Evolutionary conservation across 2,797 vertebrate species (phyloP), one percentile per base, ranked within the genome.

Genomic region (Schizothorax lantsangensis): DNA sequence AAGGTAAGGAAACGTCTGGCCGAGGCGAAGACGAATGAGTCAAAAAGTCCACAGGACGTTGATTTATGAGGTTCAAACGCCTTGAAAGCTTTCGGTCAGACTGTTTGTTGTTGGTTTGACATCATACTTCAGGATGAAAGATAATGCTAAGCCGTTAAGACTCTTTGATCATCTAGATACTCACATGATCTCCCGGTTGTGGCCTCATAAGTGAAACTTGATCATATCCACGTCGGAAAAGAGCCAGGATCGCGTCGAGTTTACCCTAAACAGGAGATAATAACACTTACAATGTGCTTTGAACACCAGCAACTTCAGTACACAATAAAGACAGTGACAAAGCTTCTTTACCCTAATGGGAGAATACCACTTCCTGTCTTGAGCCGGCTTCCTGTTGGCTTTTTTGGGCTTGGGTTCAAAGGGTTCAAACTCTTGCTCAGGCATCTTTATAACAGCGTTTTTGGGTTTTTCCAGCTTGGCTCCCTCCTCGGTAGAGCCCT

Each of bases 401-500:
- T 97, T 98, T 93, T 95, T 97, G 0, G 96, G 97, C 88, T 97
- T 97, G 85, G 97, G 97, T 90, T 98, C 97, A 87, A 95, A 97
- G 0, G 97, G 97, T 90, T 98, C 97, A 81, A 95, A 97, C 92
- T 98, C 97, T 89, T 98, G 96, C 86, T 98, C 97, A 0, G 97
- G 97, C 94, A 98, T 94, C 91, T 97, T 98, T 92, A 98, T 96
- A 90, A 98, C 95, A 0, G 97, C 97, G 26, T 98, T 98, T 94
- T 98, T 96, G 1, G 97, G 97, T 89, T 98, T 98, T 92, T 98
- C 97, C 89, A 98, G 88, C 90, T 98, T 98, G 2, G 97, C 97
- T 69, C 97, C 97, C 92, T 98, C 97, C 91, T 98, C 97, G 0
- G 97, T 98, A 0, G 97, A 98, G 2, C 97, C 97, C 82, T 97